These are phyloP conservation scores for Toxotes jaculatrix DNA, from an alignment of 2,113 vertebrate species.

Conservation along the genomic window DNA sequence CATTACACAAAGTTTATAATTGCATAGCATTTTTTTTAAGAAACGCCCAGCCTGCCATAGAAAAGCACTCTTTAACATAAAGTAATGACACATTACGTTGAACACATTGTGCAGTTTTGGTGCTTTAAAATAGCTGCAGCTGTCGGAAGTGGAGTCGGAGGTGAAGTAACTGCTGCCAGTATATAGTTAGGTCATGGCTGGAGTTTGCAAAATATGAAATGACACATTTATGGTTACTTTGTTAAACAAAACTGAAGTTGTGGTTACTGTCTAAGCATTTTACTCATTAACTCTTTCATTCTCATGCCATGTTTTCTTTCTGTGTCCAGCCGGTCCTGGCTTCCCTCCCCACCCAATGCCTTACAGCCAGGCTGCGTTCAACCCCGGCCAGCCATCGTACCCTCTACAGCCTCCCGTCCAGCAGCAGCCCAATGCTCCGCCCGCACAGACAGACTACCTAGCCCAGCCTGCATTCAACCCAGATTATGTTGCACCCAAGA, in stretches of 20 bases:
- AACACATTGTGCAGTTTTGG: neutral
- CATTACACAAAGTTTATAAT: neutral
- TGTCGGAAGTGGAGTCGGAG: constrained; percentile 9
- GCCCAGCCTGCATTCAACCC: constrained; percentile 90
- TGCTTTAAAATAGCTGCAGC: neutral
- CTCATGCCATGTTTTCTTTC: neutral
- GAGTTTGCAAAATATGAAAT: constrained; percentile 17
- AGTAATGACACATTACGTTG: neutral
- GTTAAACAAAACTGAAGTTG: neutral
- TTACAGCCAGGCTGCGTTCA: constrained; percentile 82
- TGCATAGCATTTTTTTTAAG: neutral
- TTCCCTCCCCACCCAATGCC: constrained; percentile 68
- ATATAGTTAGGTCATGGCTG: neutral
- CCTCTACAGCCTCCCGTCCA: constrained; percentile 72
- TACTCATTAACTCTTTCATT: neutral
- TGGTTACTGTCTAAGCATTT: constrained; percentile 27
- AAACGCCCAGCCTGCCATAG: neutral
- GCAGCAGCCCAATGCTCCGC: constrained; percentile 28
- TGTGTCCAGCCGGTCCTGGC: constrained; percentile 60
- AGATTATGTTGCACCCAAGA: constrained; percentile 86
- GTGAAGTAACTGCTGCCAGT: constrained; percentile 10
- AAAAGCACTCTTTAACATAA: neutral
- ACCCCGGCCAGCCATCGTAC: constrained; percentile 70
- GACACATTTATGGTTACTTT: neutral
- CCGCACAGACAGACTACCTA: constrained; percentile 34